These are phyloP conservation scores for Lepidiolamprologus cunningtoni DNA, from an alignment of 2,113 vertebrate species.

Conservation along the genomic window DNA sequence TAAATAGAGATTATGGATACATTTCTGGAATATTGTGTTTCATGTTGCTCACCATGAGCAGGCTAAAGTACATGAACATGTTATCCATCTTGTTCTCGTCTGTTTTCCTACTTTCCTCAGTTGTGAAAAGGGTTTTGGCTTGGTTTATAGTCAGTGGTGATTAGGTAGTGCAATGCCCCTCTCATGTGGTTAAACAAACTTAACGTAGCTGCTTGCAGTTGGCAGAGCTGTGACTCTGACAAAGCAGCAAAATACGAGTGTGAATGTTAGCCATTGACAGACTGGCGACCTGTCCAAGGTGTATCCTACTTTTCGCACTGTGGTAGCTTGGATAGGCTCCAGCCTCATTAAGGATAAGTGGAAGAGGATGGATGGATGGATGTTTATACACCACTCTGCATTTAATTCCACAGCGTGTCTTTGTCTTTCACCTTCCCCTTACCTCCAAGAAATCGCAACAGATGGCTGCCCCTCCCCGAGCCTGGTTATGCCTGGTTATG, in stretches of 20 bases:
- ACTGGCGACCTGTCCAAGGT: not conserved
- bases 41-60: not conserved
- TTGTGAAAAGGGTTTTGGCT: not conserved
- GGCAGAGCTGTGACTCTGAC: not conserved
- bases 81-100: not conserved
- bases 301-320: not conserved
- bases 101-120: not conserved
- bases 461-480: not conserved
- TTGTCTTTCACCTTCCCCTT: not conserved
- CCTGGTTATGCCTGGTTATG: not conserved
- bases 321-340: not conserved
- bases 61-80: not conserved
- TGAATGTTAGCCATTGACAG: not conserved
- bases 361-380: not conserved
- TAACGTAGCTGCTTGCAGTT: not conserved
- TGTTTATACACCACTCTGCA: not conserved
- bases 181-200: not conserved
- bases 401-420: not conserved
- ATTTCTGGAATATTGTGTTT: slow-evolving; percentile 30
- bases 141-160: not conserved
- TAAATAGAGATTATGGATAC: slow-evolving; percentile 2
- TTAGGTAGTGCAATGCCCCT: not conserved
- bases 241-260: not conserved
- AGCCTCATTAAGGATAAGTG: not conserved
- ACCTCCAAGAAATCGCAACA: not conserved